Base-by-base conservation (phyloP, 2,113 vertebrate genomes). In the Fulica atra region DNA sequence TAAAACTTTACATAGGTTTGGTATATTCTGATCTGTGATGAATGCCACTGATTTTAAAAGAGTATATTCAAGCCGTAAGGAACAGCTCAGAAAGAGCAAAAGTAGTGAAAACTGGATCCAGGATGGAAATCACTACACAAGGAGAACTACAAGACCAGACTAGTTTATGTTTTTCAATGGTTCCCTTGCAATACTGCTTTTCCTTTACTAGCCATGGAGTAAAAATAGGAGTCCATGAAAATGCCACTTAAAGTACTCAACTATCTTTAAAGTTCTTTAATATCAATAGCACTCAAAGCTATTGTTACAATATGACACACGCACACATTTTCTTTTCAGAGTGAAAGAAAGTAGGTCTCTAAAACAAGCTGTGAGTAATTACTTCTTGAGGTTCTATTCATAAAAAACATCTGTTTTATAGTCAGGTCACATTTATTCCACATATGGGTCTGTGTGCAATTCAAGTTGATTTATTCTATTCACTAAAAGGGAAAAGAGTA, bases 361-460 rank as follows among this genome's bases (percentile, higher is more conserved):
- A 86, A 95, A 96, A 94, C 82, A 93, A 95, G 82, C 48, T 81
- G 63, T 53, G 38, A 88, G 69, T 92, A 96, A 97, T 96, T 96
- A 95, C 72, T 90, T 89, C 74, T 93, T n/a, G 59, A 92, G 82
- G 60, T 91, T 93, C 80, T 95, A 86, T 94, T 96, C 69, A 72
- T 79, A 78, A 88, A 92, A 91, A 28, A 46, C 80, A 89, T 68
- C 86, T 91, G 86, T 3, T 96, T 91, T 86, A 74, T 9, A 95
- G 78, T 85, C 79, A 92, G 87, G 88, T 92, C 94, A 92, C 83
- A 81, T 79, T 92, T 84, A 65, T 70, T 69, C 59, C 73, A 88
- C 59, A 16, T 42, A 33, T 17, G 26, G 18, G 44, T 90, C 61
- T 70, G 54, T 70, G 48, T 46, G 57, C 51, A 71, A 92, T 95